Evolutionary conservation across 2,113 vertebrate species (phyloP), one percentile per base, ranked within the genome.

Genomic region (Harpagus bidentatus): DNA sequence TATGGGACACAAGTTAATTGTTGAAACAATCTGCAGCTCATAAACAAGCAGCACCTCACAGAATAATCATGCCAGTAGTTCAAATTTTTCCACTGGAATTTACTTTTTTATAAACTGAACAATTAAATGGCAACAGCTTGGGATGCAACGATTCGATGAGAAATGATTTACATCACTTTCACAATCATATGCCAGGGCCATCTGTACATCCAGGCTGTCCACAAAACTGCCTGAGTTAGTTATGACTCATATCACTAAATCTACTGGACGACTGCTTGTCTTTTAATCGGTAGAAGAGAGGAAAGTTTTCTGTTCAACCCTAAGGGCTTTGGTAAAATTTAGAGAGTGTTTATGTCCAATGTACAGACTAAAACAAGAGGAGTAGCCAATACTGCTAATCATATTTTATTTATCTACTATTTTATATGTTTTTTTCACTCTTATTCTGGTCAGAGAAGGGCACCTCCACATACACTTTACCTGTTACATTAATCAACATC

Each of bases 101-200:
- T 95, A 48, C 86, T 95, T 90, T 86, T 82, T 43, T 93, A 59
- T 84, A 91, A 96, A 85, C 83, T 45, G 86, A 95, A 91, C 83
- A 93, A 92, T 91, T 93, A 94, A 88, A 95, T 79, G 70, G 61
- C 86, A 93, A 91, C 95, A 97, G 88, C 92, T 96, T 95, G 96
- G 83, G 82, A 95, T 92, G 94, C 61, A 88, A 96, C 10, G 13
- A 92, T 92, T 97, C 58, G 9, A 92, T 91, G 42, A 91, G 93
- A 87, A 94, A 85, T 95, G 7, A 82, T 96, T 95, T 97, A 93
- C 34, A 91, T 96, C 92, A 76, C 62, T 85, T 93, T 94, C 87
- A 87, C 16, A 23, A 48, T 94, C 84, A 38, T 91, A 93, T 94
- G 95, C 93, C 87, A 95, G 48, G 85, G 84, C 93, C 96, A 97